These are phyloP conservation scores for Mastomys coucha DNA, from an alignment of 2,113 vertebrate genomes.

Conservation along the genomic window DNA sequence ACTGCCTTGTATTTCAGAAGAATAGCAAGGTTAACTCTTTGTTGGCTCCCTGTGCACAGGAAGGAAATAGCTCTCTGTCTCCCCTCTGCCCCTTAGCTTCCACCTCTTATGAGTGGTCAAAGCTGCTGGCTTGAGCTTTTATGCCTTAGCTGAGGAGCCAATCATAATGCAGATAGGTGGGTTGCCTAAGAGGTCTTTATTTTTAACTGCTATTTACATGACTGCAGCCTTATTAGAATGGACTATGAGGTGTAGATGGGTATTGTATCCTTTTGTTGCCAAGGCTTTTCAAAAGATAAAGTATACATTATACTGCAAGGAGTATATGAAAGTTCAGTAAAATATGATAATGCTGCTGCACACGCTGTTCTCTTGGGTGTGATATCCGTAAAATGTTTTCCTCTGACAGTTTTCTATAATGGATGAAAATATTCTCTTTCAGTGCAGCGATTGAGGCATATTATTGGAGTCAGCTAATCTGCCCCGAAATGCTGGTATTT, in stretches of 20 bases:
- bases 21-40: conserved; percentile 26
- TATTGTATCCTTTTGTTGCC: conserved; percentile 72
- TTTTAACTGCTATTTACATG: conserved; percentile 50
- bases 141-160: background rate
- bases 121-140: background rate
- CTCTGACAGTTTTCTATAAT: conserved; percentile 67
- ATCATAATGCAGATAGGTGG: background rate
- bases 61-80: background rate
- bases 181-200: background rate
- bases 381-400: conserved; percentile 69
- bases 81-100: background rate
- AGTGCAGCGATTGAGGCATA: conserved; percentile 60
- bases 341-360: conserved; percentile 69
- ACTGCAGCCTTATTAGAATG: conserved; percentile 65
- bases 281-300: conserved; percentile 76
- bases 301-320: conserved; percentile 52
- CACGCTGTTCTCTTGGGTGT: conserved; percentile 61
- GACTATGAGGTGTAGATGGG: conserved; percentile 35
- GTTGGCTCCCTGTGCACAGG: background rate
- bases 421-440: conserved; percentile 68
- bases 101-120: background rate
- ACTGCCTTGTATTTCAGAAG: background rate
- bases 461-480: conserved; percentile 72
- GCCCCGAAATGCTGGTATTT: conserved; percentile 75
- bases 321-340: conserved; percentile 74